These are phyloP conservation scores for Erpobdella octoculata DNA, from an alignment of 2,888 invertebrate species.

Conservation along the genomic window DNA sequence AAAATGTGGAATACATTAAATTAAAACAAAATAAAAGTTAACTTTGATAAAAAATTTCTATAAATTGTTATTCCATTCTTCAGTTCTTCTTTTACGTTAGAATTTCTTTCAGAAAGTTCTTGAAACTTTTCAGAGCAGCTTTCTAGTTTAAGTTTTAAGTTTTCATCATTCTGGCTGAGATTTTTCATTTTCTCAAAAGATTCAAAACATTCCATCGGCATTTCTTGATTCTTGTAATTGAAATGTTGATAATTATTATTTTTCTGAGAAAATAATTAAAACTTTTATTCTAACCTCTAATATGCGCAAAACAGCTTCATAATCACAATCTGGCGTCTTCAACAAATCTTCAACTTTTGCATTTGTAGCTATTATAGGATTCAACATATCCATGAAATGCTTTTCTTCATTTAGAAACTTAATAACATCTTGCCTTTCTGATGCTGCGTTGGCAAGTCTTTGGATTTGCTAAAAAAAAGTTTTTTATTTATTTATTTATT, in stretches of 20 bases:
- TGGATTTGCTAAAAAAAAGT: too few species aligned
- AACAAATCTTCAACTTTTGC: not conserved
- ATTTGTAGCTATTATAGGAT: not conserved
- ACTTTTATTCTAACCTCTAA: not conserved
- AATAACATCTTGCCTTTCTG: too few species aligned
- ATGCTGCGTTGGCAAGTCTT: too few species aligned
- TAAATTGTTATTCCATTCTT: too few species aligned
- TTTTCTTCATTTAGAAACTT: not conserved
- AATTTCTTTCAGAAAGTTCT: too few species aligned
- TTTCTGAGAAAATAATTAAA: not conserved
- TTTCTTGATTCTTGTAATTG: not conserved
- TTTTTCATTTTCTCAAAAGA: not conserved
- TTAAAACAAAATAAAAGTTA: too few species aligned
- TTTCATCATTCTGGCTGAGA: not conserved
- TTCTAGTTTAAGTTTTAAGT: not conserved
- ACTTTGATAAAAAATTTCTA: too few species aligned
- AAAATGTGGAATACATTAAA: too few species aligned
- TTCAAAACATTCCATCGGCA: not conserved
- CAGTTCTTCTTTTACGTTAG: too few species aligned
- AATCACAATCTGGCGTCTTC: not conserved
- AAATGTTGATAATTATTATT: not conserved
- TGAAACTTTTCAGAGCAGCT: not conserved
- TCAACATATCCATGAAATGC: not conserved
- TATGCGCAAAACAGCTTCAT: not conserved
- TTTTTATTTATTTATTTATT: too few species aligned